Evolutionary conservation across 2,888 invertebrate species (phyloP), one percentile per base, ranked within the genome.

Genomic region (Deilephila elpenor): DNA sequence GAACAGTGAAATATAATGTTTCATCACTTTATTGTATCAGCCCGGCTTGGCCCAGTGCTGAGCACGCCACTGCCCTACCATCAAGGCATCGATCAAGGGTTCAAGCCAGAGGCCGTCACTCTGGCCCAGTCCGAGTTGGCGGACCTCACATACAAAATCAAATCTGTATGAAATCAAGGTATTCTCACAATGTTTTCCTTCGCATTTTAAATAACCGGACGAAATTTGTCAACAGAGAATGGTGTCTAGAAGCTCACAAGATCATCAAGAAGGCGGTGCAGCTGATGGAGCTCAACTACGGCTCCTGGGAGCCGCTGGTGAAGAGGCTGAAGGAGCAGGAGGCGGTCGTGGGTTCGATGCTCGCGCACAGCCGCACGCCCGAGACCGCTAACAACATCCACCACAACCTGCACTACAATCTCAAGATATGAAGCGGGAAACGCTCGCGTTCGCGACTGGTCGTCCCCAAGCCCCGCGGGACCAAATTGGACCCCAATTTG

Each of bases 201-300:
- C 44, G 11, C 44, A 8, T 7, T 7, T 37, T 37, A 0, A 37
- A 37, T 37, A 37, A 37, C 37, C 7, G 7, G 11, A n/a, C 37
- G n/a, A 8, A 29, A 14, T 53, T 29, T 59, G 53, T 75, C 81
- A 83, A 1, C 84, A 95, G 95, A 75, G 93, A 94, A 60, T 94
- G 91, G 87, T 91, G 93, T 64, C 86, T 92, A 5, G 95, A 95
- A 81, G 90, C 95, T 0, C 89, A 91, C 74, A 92, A 93, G 79
- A 93, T 94, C 76, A 86, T 95, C 19, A 92, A 93, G 75, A 94
- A 94, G 74, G 95, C 95, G 0, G 87, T 93, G 0, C 92, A 95
- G 72, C 88, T 96, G 75, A 90, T 95, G 84, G 92, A 94, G 56
- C 85, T 95, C 7, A 94, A 95, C 82, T 95, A 95, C 78, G 96